Evolutionary conservation across 2,797 vertebrate genomes (phyloP), one percentile per base, ranked within the genome.

Genomic region (Ficedula albicollis): DNA sequence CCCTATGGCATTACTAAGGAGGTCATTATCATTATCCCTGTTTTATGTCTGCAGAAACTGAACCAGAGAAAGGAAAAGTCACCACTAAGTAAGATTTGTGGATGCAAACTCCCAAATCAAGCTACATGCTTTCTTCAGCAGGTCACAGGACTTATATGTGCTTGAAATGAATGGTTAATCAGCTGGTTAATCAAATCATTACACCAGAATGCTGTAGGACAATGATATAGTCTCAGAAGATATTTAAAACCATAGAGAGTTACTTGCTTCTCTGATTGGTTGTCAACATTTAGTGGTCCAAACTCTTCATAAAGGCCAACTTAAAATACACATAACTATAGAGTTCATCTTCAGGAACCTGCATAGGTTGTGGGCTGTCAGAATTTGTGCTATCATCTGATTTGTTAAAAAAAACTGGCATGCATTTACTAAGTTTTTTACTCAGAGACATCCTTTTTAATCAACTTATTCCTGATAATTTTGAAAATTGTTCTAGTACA

Each of bases 21-120:
- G 85, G 93, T 95, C 91, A 96, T 97, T 95, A 88, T 88, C 87
- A 88, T 97, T 95, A 95, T 91, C 43, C 55, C 55, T 78, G 76
- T 69, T 95, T 94, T 95, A 94, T 91, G 90, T 86, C 87, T 78
- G 58, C 46, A 73, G 85, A 89, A 95, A 88, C 54, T 58, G 39
- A 93, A 90, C 58, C 55, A 75, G 60, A 95, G 76, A 81, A 93
- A 84, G 36, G 34, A 79, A 92, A 90, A 94, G 76, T 94, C 73
- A 90, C 66, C 48, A 59, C 72, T 90, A 78, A 87, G 54, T 63
- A 74, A 91, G 54, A 86, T 84, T 86, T 94, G 73, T 86, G 51
- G 30, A 86, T 91, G 30, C 43, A 84, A 36, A 85, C 19, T 85
- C 66, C 46, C 34, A 39, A 75, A 21, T 87, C 36, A 66, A 90